A percentile compares a stretch with the other conserved stretches of the same genome.
These are phyloP conservation scores for Elmis aenea DNA, from an alignment of 2,888 invertebrate genomes.

Conservation along the genomic window DNA sequence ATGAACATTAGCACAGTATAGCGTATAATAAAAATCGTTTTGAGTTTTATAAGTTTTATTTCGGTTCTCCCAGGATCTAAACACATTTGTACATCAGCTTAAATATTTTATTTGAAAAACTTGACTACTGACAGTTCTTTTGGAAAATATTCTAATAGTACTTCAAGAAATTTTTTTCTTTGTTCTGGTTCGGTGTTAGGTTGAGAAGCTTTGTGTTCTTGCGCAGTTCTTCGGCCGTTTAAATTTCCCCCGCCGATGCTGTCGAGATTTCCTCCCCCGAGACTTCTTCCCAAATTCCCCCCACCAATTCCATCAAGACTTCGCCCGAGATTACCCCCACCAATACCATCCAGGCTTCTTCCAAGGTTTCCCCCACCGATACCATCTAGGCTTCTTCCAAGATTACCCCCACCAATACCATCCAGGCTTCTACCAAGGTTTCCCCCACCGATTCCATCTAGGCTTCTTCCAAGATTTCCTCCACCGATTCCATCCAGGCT, in stretches of 20 bases:
- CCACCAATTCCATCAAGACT: constrained; percentile 22
- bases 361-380: constrained; percentile 19
- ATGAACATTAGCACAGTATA: neutral
- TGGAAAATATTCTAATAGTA: neutral
- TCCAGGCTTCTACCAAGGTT: constrained; percentile 10
- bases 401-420: constrained; percentile 2
- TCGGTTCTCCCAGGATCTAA: too few species aligned
- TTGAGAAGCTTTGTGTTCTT: too few species aligned
- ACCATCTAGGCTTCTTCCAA: constrained; percentile 6
- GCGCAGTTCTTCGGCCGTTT: too few species aligned
- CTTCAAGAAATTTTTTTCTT: too few species aligned
- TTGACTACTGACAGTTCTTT: too few species aligned
- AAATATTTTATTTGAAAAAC: too few species aligned
- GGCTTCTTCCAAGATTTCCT: constrained; percentile 14
- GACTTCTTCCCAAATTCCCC: constrained; percentile 14
- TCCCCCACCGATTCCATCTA: constrained; percentile 3
- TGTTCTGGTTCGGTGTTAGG: too few species aligned
- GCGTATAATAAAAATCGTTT: too few species aligned
- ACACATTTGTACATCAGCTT: too few species aligned
- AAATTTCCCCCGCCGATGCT: constrained; percentile 19
- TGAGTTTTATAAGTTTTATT: too few species aligned
- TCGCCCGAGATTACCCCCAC: constrained; percentile 22
- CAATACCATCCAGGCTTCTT: constrained; percentile 20
- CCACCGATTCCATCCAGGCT: constrained; percentile 14
- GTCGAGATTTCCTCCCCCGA: constrained; percentile 12